Evolutionary conservation across 2,797 vertebrate species (phyloP).

Genomic region (Petrocephalus schoutedeni): DNA sequence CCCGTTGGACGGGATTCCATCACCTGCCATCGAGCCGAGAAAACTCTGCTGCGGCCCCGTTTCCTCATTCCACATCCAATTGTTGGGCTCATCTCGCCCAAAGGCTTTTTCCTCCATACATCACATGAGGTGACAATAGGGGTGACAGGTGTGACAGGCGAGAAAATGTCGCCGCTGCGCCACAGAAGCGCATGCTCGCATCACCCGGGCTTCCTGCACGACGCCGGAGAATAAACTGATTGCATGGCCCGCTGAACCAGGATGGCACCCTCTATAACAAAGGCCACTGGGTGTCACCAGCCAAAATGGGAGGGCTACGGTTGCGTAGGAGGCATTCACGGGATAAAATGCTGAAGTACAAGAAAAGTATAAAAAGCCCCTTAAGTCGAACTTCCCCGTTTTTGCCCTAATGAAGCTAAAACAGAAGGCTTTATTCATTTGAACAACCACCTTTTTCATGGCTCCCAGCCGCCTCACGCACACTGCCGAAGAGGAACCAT

Average conservation of each 20-base stretch:
- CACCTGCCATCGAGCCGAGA: slow-evolving; percentile 43
- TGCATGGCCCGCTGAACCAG: not conserved
- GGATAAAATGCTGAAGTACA: slow-evolving; percentile 34
- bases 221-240: not conserved
- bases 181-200: slow-evolving; percentile 4
- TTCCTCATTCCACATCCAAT: slow-evolving; percentile 75
- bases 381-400: slow-evolving; percentile 23
- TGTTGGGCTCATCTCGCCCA: slow-evolving; percentile 34
- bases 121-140: slow-evolving; percentile 44
- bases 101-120: slow-evolving; percentile 36
- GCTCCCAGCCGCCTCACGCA: not conserved
- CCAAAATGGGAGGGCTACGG: not conserved
- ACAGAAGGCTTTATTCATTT: slow-evolving; percentile 6
- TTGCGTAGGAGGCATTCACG: slow-evolving; percentile 29
- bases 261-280: not conserved
- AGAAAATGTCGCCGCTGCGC: slow-evolving; percentile 23
- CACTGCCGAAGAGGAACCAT: not conserved
- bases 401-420: slow-evolving; percentile 9
- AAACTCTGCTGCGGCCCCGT: slow-evolving; percentile 41
- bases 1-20: slow-evolving; percentile 67
- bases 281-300: slow-evolving; percentile 21
- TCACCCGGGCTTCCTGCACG: no score
- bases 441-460: slow-evolving; percentile 7
- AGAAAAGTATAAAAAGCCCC: slow-evolving; percentile 1
- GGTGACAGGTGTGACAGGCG: slow-evolving; percentile 46